Conservation (phyloP, 2,797 vertebrate genomes). For the Loriculus beryllinus region DNA sequence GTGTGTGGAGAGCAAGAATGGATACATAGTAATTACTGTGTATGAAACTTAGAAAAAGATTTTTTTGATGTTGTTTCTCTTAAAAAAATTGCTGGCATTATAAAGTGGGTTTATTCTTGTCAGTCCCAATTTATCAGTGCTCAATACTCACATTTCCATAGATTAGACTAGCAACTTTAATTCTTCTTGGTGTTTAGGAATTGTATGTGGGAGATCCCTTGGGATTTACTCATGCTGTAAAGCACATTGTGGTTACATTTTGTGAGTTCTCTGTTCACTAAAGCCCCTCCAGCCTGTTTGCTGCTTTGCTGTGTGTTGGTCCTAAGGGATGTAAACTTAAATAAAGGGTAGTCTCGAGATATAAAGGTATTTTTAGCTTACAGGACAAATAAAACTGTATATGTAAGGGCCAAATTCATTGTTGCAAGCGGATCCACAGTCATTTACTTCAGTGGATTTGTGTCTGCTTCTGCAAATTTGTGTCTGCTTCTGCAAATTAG, state of each 20-base stretch:
- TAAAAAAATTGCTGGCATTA: background rate
- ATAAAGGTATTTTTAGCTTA: constrained; percentile 69
- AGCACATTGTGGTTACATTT: constrained; percentile 68
- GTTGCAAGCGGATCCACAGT: background rate
- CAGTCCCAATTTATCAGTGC: constrained; percentile 23
- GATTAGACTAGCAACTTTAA: constrained; percentile 55
- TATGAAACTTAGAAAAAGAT: constrained; percentile 51
- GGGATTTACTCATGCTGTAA: constrained; percentile 60
- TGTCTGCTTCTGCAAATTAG: background rate
- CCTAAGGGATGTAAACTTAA: constrained; percentile 70
- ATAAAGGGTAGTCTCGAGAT: constrained; percentile 64
- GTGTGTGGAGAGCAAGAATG: background rate
- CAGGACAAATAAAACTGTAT: constrained; percentile 57
- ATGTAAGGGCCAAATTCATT: constrained; percentile 43
- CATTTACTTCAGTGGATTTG: constrained; percentile 20
- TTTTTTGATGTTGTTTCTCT: constrained; percentile 32
- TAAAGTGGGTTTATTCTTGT: constrained; percentile 47
- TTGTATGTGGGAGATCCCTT: constrained; percentile 29
- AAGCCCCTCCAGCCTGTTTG: constrained; percentile 63
- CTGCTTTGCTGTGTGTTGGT: constrained; percentile 46
- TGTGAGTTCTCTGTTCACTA: constrained; percentile 67
- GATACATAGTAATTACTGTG: constrained; percentile 44
- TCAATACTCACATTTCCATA: constrained; percentile 44
- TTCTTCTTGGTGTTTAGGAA: constrained; percentile 54
- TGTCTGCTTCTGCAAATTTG: background rate